Conservation (phyloP, 2,888 invertebrate species). For the Nysson spinosus region DNA sequence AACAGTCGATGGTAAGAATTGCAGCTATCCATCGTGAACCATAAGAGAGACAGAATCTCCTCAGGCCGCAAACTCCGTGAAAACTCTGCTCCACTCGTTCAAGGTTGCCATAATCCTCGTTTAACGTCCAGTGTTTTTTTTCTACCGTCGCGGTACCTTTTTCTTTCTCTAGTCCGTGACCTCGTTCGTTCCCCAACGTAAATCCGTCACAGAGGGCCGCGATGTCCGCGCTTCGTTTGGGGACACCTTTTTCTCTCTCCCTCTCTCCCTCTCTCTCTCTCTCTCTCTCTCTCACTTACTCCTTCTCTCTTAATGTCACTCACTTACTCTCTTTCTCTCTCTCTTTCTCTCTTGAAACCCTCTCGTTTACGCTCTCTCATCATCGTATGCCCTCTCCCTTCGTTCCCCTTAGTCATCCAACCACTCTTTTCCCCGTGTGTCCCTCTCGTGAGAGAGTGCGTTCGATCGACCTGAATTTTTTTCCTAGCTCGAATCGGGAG, state of each 20-base stretch:
- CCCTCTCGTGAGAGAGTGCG: conserved; percentile 62
- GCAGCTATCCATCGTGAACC: too few species aligned
- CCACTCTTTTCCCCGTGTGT: conserved; percentile 40
- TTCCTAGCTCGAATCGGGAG: conserved; percentile 64
- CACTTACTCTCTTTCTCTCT: conserved; percentile 20
- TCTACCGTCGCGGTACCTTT: conserved; percentile 29
- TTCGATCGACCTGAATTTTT: conserved; percentile 66
- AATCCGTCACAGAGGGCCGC: conserved; percentile 60
- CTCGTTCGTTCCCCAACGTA: conserved; percentile 60
- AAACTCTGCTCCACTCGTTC: conserved; percentile 44
- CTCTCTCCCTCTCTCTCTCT: not conserved
- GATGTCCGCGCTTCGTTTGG: conserved; percentile 61
- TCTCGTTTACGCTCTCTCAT: conserved; percentile 2
- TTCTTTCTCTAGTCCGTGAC: conserved; percentile 60
- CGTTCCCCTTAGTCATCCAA: conserved; percentile 20
- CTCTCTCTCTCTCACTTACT: conserved; percentile 11
- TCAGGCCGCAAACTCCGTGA: conserved; percentile 27
- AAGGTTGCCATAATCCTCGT: conserved; percentile 56
- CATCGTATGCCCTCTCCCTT: conserved; percentile 12
- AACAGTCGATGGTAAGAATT: too few species aligned
- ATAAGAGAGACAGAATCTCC: conserved; percentile 8
- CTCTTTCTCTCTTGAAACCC: conserved; percentile 12
- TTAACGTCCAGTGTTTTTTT: conserved; percentile 45
- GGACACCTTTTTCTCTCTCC: conserved; percentile 52
- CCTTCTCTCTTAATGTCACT: conserved; percentile 13